Evolutionary conservation across 2,113 vertebrate genomes (phyloP).

Genomic region (Rhabdomys dilectus): DNA sequence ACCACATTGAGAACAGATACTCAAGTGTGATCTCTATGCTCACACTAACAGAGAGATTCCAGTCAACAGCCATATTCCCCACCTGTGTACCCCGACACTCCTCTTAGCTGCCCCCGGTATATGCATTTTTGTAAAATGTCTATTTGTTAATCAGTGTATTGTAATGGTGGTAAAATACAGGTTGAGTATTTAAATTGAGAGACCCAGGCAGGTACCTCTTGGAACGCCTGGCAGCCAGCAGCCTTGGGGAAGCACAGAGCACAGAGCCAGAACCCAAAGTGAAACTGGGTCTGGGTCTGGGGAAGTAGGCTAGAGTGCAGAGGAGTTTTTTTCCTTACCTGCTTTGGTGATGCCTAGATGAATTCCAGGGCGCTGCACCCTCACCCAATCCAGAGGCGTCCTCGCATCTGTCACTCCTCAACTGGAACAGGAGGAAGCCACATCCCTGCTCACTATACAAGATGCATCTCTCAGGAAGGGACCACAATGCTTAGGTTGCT

Average conservation of each 20-base stretch:
- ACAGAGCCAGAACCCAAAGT: background rate
- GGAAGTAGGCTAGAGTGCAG: background rate
- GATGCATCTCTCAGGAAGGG: background rate
- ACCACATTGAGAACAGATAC: background rate
- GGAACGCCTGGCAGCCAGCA: no score
- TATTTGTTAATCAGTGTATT: background rate
- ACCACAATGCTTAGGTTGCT: no score
- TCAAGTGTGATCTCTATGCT: background rate
- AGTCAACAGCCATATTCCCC: background rate
- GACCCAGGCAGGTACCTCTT: background rate
- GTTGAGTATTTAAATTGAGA: no score
- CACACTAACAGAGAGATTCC: background rate
- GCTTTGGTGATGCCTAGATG: background rate
- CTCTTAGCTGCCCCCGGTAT: no score
- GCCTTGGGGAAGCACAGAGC: background rate
- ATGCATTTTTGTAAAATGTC: background rate
- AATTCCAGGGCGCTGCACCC: background rate
- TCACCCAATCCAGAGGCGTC: background rate
- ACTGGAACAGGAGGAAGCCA: background rate
- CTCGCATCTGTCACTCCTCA: background rate
- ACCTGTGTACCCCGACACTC: accelerated
- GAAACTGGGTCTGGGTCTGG: background rate
- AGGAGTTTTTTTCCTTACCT: background rate
- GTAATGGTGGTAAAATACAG: background rate
- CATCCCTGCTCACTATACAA: accelerated